Conservation (phyloP, 2,797 vertebrate species). For the Chromis chromis region DNA sequence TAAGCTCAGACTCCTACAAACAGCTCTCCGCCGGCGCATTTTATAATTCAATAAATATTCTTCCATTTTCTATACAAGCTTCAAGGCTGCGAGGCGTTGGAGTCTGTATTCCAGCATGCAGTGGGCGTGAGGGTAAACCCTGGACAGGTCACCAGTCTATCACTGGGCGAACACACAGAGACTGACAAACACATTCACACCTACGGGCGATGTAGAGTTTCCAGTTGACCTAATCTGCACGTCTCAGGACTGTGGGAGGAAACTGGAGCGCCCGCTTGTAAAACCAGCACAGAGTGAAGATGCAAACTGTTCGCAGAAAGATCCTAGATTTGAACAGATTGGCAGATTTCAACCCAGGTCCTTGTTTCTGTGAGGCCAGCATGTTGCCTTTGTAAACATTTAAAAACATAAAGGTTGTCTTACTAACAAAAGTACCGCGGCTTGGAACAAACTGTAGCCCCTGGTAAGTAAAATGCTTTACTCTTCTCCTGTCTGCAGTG, state of each 20-base stretch:
- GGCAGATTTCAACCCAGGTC: slow-evolving; percentile 25
- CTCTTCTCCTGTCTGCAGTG: not conserved
- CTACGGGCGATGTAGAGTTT: slow-evolving; percentile 61
- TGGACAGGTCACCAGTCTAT: slow-evolving; percentile 49
- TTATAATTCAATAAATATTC: slow-evolving; percentile 9
- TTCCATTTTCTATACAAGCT: slow-evolving; percentile 16
- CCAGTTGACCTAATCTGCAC: slow-evolving; percentile 61
- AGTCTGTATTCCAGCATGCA: slow-evolving; percentile 45
- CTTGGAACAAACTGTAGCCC: not conserved
- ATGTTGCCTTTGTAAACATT: not conserved
- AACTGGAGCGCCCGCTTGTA: slow-evolving; percentile 54
- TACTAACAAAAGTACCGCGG: not conserved
- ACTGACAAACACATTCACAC: slow-evolving; percentile 62
- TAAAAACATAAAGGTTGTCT: not conserved
- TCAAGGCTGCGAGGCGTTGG: slow-evolving; percentile 17
- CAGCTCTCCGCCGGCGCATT: not conserved
- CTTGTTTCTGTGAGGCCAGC: slow-evolving; percentile 21
- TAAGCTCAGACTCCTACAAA: not conserved
- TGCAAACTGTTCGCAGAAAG: slow-evolving; percentile 20
- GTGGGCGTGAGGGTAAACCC: slow-evolving; percentile 9
- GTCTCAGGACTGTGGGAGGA: slow-evolving; percentile 57
- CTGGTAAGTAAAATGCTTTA: not conserved
- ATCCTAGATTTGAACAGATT: slow-evolving; percentile 36
- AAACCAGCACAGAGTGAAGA: slow-evolving; percentile 31
- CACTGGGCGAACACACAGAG: slow-evolving; percentile 45